Evolutionary conservation across 2,888 invertebrate genomes (phyloP).

Genomic region (Exocentrus adspersus): DNA sequence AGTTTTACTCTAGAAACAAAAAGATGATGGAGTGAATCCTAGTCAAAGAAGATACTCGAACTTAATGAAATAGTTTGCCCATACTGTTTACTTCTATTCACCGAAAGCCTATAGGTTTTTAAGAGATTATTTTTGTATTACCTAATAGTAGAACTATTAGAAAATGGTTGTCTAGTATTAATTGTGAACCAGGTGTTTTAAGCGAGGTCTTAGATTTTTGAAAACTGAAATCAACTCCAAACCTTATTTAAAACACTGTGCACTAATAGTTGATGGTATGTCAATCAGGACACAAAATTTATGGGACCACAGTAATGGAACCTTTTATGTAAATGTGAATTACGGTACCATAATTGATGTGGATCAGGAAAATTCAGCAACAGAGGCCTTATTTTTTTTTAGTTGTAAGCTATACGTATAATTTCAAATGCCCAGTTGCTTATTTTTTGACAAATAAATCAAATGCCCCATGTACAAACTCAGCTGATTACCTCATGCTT

Average conservation of each 20-base stretch:
- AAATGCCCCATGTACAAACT: conserved; percentile 33
- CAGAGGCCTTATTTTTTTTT: too few species aligned
- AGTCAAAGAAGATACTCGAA: conserved; percentile 25
- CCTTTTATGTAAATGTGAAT: not conserved
- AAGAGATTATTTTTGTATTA: conserved; percentile 30
- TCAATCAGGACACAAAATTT: not conserved
- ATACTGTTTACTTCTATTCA: conserved; percentile 37
- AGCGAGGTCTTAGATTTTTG: conserved; percentile 33
- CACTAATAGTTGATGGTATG: not conserved
- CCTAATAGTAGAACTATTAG: conserved; percentile 41
- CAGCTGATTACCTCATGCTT: conserved; percentile 32
- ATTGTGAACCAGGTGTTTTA: conserved; percentile 40
- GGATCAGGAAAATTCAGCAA: not conserved
- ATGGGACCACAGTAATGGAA: not conserved
- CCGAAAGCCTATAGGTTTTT: conserved; percentile 40
- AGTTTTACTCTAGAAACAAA: not conserved
- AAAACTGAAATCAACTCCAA: conserved; percentile 20
- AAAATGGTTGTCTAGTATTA: conserved; percentile 34
- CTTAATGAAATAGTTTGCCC: conserved; percentile 38
- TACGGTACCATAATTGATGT: too few species aligned
- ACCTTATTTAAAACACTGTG: not conserved
- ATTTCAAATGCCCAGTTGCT: conserved; percentile 43
- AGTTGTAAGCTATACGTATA: conserved; percentile 24
- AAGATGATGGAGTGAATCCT: not conserved
- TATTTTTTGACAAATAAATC: conserved; percentile 42